Base-by-base conservation (phyloP, 2,888 invertebrate genomes). In the Agonum fuliginosum region DNA sequence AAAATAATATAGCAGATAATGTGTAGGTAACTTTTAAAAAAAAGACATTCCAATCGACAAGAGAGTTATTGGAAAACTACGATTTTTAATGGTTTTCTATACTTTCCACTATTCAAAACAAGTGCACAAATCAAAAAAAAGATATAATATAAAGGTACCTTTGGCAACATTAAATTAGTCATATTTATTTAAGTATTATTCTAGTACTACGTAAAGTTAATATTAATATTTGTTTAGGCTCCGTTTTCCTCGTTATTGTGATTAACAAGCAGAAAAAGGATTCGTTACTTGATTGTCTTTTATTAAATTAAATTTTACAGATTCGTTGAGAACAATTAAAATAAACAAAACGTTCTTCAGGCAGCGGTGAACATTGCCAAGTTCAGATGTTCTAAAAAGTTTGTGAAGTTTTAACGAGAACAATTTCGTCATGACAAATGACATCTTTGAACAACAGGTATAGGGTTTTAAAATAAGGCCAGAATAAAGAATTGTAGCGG, bases 161-260 rank as follows among this genome's bases (percentile, higher is more conserved):
- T 10, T 37, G 12, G 22, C 54, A 5, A 12, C 24, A 12, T 48
- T 48, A 48, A 48, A 24, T 54, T 54, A 24, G 24, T 5, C 24
- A n/a, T 54, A 54, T 54, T 54, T 54, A 22, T 54, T 24, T 54
- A 54, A 54, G 24, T 54, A 54, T 54, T 54, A 54, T 54, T 54
- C 24, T 54, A 54, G 24, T 20, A n/a, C n/a, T n/a, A n/a, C n/a
- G n/a, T n/a, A 54, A 22, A 24, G n/a, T 24, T 22, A 54, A 54
- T 12, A 54, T 54, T 54, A 20, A 54, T 12, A 54, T 54, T 54
- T 22, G 24, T n/a, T 54, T 54, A 54, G 54, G 54, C 54, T 22
- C 3, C 37, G 24, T 3, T n/a, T 22, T n/a, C 10, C 12, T 12
- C 24, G 54, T 54, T 54, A n/a, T n/a, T n/a, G n/a, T n/a, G 54